Conservation (phyloP, 2,888 invertebrate genomes). For the Chrysotoxum bicinctum region DNA sequence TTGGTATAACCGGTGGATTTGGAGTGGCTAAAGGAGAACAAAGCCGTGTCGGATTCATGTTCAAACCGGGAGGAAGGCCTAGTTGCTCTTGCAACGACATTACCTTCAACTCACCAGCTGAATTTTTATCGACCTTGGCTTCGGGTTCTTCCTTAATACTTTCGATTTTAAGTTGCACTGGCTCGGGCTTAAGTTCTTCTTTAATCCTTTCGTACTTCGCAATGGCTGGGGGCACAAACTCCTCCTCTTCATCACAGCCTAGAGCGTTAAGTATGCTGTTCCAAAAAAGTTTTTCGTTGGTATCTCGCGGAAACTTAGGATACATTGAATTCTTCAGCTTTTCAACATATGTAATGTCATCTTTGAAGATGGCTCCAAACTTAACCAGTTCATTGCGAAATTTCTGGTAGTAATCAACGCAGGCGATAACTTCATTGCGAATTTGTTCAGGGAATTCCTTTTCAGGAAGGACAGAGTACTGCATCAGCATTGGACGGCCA, state of each 20-base stretch:
- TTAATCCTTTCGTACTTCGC: slow-evolving; percentile 78
- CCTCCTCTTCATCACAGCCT: slow-evolving; percentile 88
- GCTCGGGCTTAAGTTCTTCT: slow-evolving; percentile 74
- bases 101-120: slow-evolving; percentile 78
- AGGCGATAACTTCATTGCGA: slow-evolving; percentile 92
- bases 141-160: slow-evolving; percentile 76
- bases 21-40: slow-evolving; percentile 79
- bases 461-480: slow-evolving; percentile 92
- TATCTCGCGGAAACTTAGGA: slow-evolving; percentile 91
- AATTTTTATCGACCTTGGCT: slow-evolving; percentile 75
- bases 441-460: slow-evolving; percentile 90
- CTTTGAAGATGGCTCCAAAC: slow-evolving; percentile 83
- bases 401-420: slow-evolving; percentile 91
- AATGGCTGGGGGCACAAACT: slow-evolving; percentile 83
- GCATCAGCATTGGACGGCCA: slow-evolving; percentile 94
- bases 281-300: slow-evolving; percentile 90
- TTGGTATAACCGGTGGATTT: slow-evolving; percentile 76
- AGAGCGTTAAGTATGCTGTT: slow-evolving; percentile 89
- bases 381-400: slow-evolving; percentile 85
- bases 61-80: slow-evolving; percentile 80
- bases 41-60: slow-evolving; percentile 81
- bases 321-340: slow-evolving; percentile 91
- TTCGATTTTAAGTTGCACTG: slow-evolving; percentile 66
- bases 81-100: slow-evolving; percentile 80
- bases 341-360: slow-evolving; percentile 89